Conservation (phyloP, 2,113 vertebrate genomes). For the Acrocephalus kingi region DNA sequence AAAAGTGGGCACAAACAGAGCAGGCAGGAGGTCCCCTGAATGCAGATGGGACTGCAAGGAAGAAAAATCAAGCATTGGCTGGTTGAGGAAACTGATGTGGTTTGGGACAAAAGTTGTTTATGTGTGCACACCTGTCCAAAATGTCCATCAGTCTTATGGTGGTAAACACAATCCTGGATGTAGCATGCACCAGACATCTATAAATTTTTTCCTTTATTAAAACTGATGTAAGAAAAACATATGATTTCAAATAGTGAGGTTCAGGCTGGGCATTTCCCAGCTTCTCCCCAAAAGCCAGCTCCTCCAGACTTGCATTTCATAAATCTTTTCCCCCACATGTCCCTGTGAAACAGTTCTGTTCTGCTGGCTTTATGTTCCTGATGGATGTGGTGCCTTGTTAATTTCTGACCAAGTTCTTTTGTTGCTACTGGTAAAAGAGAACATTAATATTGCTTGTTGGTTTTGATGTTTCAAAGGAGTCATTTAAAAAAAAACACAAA, state of each 20-base stretch:
- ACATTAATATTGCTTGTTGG: background rate
- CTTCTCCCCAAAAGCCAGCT: background rate
- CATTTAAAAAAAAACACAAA: background rate
- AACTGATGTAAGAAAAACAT: background rate
- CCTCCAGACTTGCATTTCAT: background rate
- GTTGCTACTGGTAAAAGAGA: background rate
- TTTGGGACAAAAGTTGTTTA: background rate
- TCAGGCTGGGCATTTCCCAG: background rate
- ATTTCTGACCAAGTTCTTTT: background rate
- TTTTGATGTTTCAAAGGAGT: background rate
- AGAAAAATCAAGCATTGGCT: background rate
- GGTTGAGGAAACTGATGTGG: background rate
- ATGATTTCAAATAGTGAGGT: background rate
- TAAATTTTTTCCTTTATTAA: background rate
- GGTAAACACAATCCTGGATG: background rate
- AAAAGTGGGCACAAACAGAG: background rate
- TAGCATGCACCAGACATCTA: background rate
- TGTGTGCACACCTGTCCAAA: background rate
- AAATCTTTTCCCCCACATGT: background rate
- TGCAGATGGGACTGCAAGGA: background rate
- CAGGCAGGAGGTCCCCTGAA: background rate
- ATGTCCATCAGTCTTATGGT: background rate
- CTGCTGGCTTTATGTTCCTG: background rate
- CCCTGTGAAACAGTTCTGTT: background rate
- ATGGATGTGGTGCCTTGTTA: background rate